Evolutionary conservation across 92 coral and sea anemone genomes (phyloP).

Genomic region (Zoanthus solanderi): DNA sequence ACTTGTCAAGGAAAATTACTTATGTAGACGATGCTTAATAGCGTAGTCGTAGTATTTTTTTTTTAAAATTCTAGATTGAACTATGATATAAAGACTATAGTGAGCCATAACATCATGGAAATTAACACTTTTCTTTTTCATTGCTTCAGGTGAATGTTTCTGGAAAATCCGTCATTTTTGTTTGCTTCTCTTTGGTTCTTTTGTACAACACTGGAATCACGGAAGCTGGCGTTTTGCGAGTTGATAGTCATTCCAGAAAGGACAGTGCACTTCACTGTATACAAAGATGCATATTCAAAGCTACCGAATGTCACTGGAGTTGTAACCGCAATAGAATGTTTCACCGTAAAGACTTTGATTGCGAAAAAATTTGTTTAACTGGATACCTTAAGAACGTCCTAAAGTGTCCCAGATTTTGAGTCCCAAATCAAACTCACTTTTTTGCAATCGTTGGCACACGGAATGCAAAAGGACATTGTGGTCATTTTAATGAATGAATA

Average conservation of each 20-base stretch:
- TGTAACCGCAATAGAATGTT: background rate
- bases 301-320: background rate
- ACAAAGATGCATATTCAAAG: background rate
- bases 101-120: too few species aligned
- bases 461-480: too few species aligned
- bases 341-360: background rate
- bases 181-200: conserved; percentile 17
- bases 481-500: too few species aligned
- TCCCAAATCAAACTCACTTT: too few species aligned
- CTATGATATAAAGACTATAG: too few species aligned
- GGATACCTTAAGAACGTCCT: conserved; percentile 6
- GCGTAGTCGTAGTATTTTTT: too few species aligned
- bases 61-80: too few species aligned
- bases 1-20: too few species aligned
- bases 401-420: background rate
- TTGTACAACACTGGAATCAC: conserved; percentile 2
- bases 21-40: too few species aligned
- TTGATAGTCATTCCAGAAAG: background rate
- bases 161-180: background rate
- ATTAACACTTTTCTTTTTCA: background rate
- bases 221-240: conserved; percentile 12
- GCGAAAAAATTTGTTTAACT: conserved; percentile 9
- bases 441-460: too few species aligned
- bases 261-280: background rate
- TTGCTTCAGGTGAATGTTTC: conserved; percentile 5